Evolutionary conservation across 1,140 invertebrate genomes (phyloP), one percentile per base, ranked within the genome.

Genomic region (Calliphora vicina): DNA sequence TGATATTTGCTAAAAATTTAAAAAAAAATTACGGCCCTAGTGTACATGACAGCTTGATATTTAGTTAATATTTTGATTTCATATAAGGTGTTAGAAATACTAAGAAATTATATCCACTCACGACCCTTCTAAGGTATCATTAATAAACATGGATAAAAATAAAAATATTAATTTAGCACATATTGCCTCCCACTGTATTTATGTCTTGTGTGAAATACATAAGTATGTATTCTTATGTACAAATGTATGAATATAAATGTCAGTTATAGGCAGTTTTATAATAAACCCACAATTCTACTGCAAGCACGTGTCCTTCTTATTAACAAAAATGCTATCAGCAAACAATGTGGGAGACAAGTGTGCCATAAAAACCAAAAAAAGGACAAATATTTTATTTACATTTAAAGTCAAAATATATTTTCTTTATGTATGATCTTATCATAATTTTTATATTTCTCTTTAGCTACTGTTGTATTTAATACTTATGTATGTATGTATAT

Each of bases 271-370:
- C 23, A 67, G 25, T 67, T 25, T 23, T 67, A 67, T 67, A 67
- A 25, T 25, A 67, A 67, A 67, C 57, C 20, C 61, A 23, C 61
- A 67, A 10, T 67, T 6, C 61, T 67, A 67, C 61, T 67, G 61
- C 61, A 67, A 67, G 23, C 61, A 67, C 61, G 61, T 67, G 61
- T 67, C 61, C 23, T 67, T 67, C 9, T 67, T 67, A 67, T 67
- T 67, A 67, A 23, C 61, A 67, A 67, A 57, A 23, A 67, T 25
- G 5, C 10, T 67, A 67, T 67, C 61, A 23, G 61, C 25, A 67
- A 67, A 67, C n/a, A 67, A 67, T 25, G 61, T 23, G 9, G 61
- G 9, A 67, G 61, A 67, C 61, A 67, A 67, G 20, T 67, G n/a
- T 67, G 20, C 61, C n/a, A 67, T 25, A 67, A 67, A 67, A 67